Evolutionary conservation across 1,140 invertebrate genomes (phyloP), one percentile per base, ranked within the genome.

Genomic region (Tetramorium alpestre): DNA sequence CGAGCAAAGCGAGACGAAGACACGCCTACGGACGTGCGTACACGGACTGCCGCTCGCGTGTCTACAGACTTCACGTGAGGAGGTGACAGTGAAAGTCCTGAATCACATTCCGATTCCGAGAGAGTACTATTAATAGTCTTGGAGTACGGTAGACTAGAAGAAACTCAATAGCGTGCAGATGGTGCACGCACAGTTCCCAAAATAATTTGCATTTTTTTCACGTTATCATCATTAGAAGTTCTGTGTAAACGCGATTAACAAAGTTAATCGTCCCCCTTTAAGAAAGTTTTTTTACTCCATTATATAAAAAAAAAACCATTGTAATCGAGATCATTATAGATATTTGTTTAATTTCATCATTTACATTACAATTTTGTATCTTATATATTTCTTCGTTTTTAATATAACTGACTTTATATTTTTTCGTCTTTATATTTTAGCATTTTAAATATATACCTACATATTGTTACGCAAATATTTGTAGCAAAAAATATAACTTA

Each of bases 1-100:
- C 13, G 81, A n/a, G 72, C 41, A 77, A 44, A 38, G 49, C 85
- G 60, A 78, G 64, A 85, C 49, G 25, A 67, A 69, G 86, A 85
- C 75, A 87, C 54, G 80, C 54, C 65, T 58, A 64, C 65, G 51
- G 16, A 56, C 38, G 76, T 86, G 88, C 87, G 75, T 86, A 85
- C 75, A 86, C 73, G 77, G 69, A 73, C 69, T 60, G 72, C 56
- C 28, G 87, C 67, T 92, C 91, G 92, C 90, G 89, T 92, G 91
- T 91, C 90, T 89, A 88, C 84, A 65, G 70, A 87, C 87, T 89
- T 90, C 89, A 90, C 91, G 91, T 92, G 88, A 93, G 86, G 87
- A 93, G 89, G 89, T 93, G 92, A 93, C 92, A 93, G 92, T 93
- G 92, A 93, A 93, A 93, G 92, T 93, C 49, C 87, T 89, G 88